Evolutionary conservation across 2,113 vertebrate species (phyloP), one percentile per base, ranked within the genome.

Genomic region (Corythornis vintsioides): DNA sequence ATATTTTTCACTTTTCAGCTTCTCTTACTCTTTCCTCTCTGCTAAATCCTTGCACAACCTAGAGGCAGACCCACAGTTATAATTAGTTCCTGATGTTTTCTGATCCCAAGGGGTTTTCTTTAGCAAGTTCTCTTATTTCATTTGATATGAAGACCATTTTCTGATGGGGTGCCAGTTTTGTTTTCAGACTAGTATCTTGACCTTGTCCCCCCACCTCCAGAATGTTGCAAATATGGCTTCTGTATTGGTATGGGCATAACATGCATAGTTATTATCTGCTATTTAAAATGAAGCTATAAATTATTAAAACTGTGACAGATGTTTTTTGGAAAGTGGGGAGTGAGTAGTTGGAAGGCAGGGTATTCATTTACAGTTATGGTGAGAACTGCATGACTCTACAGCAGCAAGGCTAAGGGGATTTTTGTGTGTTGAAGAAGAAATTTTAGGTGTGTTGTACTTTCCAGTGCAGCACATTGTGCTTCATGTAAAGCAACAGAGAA

Each of bases 71-170:
- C 45, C 42, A 40, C 15, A 48, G 69, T 60, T 95, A 82, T 92
- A 91, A 94, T 81, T 63, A 64, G 31, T 88, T 91, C 76, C 74
- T 89, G 84, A 59, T 17, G 25, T 91, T 90, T 96, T 74, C 60
- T 75, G 45, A 87, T 96, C 59, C 35, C 22, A 29, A 77, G 77
- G 50, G 43, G 10, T 67, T 69, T 61, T 60, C 76, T 48, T 76
- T 86, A 50, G 7, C 57, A 93, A 93, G 61, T 87, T 89, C 33
- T 50, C 72, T 90, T 84, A 16, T 86, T 92, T 74, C 61, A 13
- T 86, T 56, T 88, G 90, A 64, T 90, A 87, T 42, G 61, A 75
- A 72, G 53, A 57, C 74, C 74, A 52, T 88, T 67, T 91, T 91
- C 77, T 90, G 63, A 88, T 89, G 87, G 81, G 78, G 47, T 56